These are phyloP conservation scores for Coturnix japonica DNA, from an alignment of 2,113 vertebrate genomes.

Conservation along the genomic window DNA sequence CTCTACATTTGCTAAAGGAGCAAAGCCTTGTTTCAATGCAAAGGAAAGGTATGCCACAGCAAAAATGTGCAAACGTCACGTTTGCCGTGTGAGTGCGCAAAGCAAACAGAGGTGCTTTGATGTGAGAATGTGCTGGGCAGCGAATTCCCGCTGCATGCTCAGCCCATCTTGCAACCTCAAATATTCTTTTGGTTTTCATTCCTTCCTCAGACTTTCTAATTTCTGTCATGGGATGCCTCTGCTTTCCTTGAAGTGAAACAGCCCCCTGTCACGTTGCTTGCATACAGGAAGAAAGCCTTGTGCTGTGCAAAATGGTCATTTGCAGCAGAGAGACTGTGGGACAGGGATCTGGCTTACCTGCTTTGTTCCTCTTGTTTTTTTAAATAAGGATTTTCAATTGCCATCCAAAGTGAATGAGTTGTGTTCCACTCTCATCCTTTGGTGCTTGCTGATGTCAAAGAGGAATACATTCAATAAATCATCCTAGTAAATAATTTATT, in stretches of 20 bases:
- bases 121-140: background rate
- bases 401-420: background rate
- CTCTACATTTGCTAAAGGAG: accelerated
- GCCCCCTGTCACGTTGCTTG: background rate
- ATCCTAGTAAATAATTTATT: background rate
- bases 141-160: background rate
- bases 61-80: background rate
- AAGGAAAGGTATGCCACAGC: background rate
- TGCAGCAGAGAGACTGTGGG: background rate
- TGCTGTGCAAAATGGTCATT: background rate
- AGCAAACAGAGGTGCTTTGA: background rate
- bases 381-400: background rate
- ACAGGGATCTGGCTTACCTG: background rate
- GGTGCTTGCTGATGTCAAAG: background rate
- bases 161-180: background rate
- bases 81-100: background rate
- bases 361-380: background rate
- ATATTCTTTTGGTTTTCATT: background rate
- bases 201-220: background rate
- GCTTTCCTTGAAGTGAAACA: background rate
- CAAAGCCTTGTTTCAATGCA: background rate
- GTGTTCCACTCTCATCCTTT: background rate
- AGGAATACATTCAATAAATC: background rate
- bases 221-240: background rate
- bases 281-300: background rate